Conservation (phyloP, 2,888 invertebrate genomes). For the Harpalus rubripes region DNA sequence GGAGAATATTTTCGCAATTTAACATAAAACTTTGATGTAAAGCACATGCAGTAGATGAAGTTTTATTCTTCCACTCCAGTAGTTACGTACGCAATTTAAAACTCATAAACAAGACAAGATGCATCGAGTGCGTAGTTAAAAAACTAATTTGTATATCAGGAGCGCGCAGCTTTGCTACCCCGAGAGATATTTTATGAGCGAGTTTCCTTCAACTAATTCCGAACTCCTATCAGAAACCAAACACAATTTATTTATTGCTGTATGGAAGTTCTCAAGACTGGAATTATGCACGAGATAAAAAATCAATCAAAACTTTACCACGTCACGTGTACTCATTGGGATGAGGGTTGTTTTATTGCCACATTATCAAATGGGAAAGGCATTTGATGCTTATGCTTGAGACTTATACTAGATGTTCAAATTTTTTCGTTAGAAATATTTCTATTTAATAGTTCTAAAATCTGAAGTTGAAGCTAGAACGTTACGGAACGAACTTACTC, state of each 20-base stretch:
- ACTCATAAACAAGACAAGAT: slow-evolving; percentile 2
- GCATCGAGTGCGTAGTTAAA: slow-evolving; percentile 20
- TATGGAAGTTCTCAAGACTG: slow-evolving; percentile 37
- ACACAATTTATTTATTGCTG: slow-evolving; percentile 53
- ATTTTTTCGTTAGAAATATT: too few species aligned
- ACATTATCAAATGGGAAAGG: neutral
- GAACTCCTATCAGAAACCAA: slow-evolving; percentile 52
- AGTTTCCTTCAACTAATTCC: slow-evolving; percentile 54
- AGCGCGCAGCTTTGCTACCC: neutral
- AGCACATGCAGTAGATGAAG: neutral
- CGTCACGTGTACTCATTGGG: slow-evolving; percentile 5
- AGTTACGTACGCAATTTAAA: slow-evolving; percentile 13
- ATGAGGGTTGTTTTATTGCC: neutral
- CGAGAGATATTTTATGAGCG: slow-evolving; percentile 33
- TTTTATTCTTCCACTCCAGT: neutral
- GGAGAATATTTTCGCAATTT: neutral
- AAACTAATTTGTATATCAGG: slow-evolving; percentile 44
- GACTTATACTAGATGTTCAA: too few species aligned
- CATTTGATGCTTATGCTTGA: too few species aligned
- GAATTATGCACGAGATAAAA: slow-evolving; percentile 52
- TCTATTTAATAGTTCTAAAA: too few species aligned
- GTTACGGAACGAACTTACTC: too few species aligned
- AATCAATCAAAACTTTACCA: slow-evolving; percentile 49
- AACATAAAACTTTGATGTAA: neutral
- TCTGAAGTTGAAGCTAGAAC: too few species aligned